phyloP scores from a whole-genome alignment of 2,888 invertebrate species.

The Cerastis rubricosa region DNA sequence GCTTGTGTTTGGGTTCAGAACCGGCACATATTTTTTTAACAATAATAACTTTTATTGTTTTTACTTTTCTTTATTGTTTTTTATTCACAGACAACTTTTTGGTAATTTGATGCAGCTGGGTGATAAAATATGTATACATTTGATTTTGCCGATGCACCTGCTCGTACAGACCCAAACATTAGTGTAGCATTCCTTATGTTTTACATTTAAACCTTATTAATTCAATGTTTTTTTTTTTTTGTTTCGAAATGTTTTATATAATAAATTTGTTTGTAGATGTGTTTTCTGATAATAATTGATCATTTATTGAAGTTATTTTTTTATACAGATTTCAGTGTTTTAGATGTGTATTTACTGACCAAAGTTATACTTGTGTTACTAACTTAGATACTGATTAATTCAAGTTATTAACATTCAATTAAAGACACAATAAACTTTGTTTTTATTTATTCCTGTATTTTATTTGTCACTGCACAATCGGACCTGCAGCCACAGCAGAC shows the following conservation, averaged over 20 bases:
- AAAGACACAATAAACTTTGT: constrained; percentile 21
- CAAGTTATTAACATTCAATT: constrained; percentile 14
- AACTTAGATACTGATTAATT: constrained; percentile 32
- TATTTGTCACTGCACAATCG: background rate
- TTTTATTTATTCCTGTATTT: background rate
- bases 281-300: constrained; percentile 2
- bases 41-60: too few relatives aligned
- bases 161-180: background rate
- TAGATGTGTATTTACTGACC: constrained; percentile 26
- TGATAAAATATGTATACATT: background rate
- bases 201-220: background rate
- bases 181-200: background rate
- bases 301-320: constrained; percentile 6
- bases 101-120: background rate
- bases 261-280: constrained; percentile 18
- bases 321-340: background rate
- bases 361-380: constrained; percentile 33
- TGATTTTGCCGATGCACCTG: background rate
- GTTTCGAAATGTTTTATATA: constrained; percentile 25
- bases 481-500: background rate
- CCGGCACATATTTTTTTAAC: background rate
- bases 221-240: background rate
- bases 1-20: background rate
- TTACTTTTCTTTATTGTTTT: too few relatives aligned
- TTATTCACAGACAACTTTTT: background rate